Evolutionary conservation across 2,888 invertebrate species (phyloP), one percentile per base, ranked within the genome.

Genomic region (Glyphotaelius pellucidus): DNA sequence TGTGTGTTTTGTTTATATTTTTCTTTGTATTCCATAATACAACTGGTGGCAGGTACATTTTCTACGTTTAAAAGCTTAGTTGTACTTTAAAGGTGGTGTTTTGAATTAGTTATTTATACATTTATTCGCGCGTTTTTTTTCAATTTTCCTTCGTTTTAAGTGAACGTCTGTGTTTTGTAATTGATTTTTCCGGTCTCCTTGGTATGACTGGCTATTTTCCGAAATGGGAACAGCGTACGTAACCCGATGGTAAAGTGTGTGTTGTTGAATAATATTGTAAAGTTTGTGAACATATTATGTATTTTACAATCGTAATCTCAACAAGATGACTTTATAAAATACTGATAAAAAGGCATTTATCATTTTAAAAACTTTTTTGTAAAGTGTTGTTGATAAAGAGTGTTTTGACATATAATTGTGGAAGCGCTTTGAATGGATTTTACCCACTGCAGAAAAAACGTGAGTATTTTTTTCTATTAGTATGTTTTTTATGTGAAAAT

Each of bases 101-200:
- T 2, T 67, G 9, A 1, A n/a, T 25, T 9, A n/a, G 67, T n/a
- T 67, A 9, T 67, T 67, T 67, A 67, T 19, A 67, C 67, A 19
- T 67, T 67, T 67, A 4, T 7, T 31, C 35, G 83, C 35, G 31
- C 31, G 19, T 32, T 35, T 83, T 32, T 83, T 83, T 35, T 25
- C 83, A 25, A 83, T 32, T 83, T 83, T 83, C 83, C 83, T 19
- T 35, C 83, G 35, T 67, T 67, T 67, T 67, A 67, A 83, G 83
- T 83, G 83, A 83, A 83, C 83, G 83, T 9, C 83, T 35, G 83
- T 83, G 83, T 83, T 31, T 83, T 83, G 83, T 83, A 83, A 83
- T 83, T 83, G 35, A 25, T 83, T 83, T 83, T 83, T 83, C 83
- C 83, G 32, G 35, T 35, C 83, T 32, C 32, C 31, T 83, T 83